phyloP scores from a whole-genome alignment of 2,797 vertebrate genomes.

The Vireo griseus region DNA sequence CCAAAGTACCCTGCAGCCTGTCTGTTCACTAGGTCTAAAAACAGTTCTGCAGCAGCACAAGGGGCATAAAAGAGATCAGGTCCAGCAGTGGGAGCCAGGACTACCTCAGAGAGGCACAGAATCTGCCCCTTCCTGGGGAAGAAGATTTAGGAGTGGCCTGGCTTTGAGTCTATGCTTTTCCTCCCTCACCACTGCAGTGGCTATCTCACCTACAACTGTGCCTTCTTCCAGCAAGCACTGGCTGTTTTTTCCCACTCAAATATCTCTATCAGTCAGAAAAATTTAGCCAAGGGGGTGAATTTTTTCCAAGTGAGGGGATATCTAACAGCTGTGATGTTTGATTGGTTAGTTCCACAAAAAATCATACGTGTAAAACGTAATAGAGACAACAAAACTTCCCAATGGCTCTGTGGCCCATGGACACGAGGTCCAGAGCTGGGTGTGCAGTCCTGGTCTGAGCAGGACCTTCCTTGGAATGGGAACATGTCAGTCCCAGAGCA shows the following conservation, averaged over 20 bases:
- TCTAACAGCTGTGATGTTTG: neutral
- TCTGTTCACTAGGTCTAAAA: neutral
- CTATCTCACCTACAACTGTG: neutral
- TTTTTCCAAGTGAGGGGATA: neutral
- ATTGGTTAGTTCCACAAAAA: neutral
- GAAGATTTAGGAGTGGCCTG: neutral
- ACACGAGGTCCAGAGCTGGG: fast-evolving
- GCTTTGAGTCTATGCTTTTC: neutral
- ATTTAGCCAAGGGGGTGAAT: neutral
- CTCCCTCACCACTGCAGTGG: neutral
- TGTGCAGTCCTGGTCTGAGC: neutral
- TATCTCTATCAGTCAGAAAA: neutral
- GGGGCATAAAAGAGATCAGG: neutral
- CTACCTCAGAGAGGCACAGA: neutral
- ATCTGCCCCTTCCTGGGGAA: neutral
- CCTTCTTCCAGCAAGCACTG: neutral
- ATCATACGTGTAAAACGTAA: neutral
- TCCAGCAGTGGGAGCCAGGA: neutral
- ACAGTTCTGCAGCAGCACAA: neutral
- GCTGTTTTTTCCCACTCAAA: neutral
- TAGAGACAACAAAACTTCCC: neutral
- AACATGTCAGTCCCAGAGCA: neutral
- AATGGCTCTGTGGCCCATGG: neutral
- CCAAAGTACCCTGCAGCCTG: neutral
- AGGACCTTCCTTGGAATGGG: neutral